Percentiles rank a stretch among this genome's conserved stretches.
phyloP scores from a whole-genome alignment of 2,113 vertebrate genomes.

The Poecile atricapillus region DNA sequence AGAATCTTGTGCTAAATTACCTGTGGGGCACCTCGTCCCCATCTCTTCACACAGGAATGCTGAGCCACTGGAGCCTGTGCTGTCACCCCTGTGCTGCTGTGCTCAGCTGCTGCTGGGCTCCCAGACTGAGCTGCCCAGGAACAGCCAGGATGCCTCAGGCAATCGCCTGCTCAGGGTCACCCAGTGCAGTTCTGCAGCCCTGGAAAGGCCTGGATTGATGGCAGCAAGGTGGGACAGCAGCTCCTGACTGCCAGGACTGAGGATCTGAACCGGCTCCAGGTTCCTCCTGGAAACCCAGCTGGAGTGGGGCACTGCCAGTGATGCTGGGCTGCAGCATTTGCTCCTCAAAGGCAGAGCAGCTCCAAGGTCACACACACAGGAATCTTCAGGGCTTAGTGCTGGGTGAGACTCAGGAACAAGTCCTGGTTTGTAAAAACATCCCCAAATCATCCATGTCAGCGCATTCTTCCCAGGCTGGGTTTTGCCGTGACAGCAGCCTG shows the following conservation, averaged over 20 bases:
- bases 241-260: background rate
- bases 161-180: fast-evolving
- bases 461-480: background rate
- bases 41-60: background rate
- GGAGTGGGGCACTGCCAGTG: fast-evolving
- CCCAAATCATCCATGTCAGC: background rate
- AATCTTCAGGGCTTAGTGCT: background rate
- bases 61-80: fast-evolving
- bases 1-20: background rate
- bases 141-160: background rate
- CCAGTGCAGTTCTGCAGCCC: fast-evolving
- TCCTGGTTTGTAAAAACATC: background rate
- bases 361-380: background rate
- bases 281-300: background rate
- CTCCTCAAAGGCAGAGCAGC: background rate
- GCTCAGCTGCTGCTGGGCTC: background rate
- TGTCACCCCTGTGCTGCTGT: background rate
- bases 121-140: background rate
- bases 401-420: background rate
- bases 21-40: background rate
- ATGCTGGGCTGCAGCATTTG: background rate
- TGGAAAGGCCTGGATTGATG: fast-evolving
- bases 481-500: background rate
- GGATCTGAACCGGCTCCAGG: background rate
- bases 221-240: background rate